Percentiles rank a stretch among this genome's conserved stretches.
phyloP scores from a whole-genome alignment of 2,113 vertebrate species.

The Aleadryas rufinucha region DNA sequence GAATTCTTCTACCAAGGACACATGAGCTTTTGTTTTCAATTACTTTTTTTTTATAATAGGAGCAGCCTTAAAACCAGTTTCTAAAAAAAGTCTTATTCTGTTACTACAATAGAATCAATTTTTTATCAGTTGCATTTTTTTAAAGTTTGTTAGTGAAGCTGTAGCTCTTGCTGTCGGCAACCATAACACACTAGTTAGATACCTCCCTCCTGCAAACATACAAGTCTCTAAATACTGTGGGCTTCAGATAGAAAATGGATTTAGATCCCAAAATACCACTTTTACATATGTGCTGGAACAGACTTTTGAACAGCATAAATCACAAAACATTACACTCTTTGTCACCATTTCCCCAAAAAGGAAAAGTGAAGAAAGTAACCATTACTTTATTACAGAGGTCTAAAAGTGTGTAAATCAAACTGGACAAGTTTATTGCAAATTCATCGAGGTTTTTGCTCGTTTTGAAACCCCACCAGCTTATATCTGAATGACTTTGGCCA shows the following conservation, averaged over 20 bases:
- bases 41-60: background rate
- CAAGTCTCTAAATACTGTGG: background rate
- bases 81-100: background rate
- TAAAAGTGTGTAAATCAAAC: background rate
- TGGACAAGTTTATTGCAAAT: background rate
- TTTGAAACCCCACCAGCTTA: background rate
- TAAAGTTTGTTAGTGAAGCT: background rate
- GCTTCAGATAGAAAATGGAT: background rate
- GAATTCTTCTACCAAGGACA: background rate
- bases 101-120: background rate
- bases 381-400: background rate
- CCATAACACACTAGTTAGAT: background rate
- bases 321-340: background rate
- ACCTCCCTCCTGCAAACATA: background rate
- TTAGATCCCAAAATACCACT: slow-evolving; percentile 23
- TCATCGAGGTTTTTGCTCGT: background rate
- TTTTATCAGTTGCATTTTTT: background rate
- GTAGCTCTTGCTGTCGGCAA: background rate
- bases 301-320: slow-evolving; percentile 48
- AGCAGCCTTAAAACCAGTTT: background rate
- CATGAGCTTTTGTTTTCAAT: background rate
- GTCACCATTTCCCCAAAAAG: slow-evolving; percentile 64
- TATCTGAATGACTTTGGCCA: background rate
- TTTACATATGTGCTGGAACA: background rate
- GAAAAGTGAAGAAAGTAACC: slow-evolving; percentile 25